phyloP scores from a whole-genome alignment of 2,113 vertebrate genomes.

The Shinisaurus crocodilurus region DNA sequence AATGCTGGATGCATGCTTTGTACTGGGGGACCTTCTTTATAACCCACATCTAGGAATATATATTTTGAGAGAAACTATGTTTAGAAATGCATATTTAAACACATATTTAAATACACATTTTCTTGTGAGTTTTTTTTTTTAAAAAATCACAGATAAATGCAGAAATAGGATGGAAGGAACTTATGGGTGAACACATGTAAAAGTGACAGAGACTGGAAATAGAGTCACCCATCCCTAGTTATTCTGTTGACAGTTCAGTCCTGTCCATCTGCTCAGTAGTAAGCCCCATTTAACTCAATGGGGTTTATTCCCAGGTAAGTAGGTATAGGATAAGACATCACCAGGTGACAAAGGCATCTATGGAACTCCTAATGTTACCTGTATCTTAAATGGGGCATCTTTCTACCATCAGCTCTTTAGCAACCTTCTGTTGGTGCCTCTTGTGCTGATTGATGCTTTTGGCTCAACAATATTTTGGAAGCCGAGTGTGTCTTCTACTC shows the following conservation, averaged over 20 bases:
- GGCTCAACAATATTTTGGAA: slow-evolving; percentile 56
- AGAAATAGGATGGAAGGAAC: background rate
- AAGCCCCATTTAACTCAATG: no score
- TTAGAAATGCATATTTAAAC: no score
- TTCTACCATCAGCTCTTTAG: background rate
- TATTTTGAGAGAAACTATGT: no score
- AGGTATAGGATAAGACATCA: background rate
- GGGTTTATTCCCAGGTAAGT: background rate
- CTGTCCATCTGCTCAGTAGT: no score
- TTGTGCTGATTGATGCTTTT: slow-evolving; percentile 53
- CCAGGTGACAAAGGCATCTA: background rate
- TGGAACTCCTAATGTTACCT: background rate
- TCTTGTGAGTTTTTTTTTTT: background rate
- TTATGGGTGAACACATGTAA: background rate
- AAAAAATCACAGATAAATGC: background rate
- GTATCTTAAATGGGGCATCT: background rate
- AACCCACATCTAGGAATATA: no score
- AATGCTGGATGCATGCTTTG: background rate
- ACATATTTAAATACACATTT: background rate
- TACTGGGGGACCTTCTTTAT: background rate
- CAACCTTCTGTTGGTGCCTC: background rate
- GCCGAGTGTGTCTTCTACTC: slow-evolving; percentile 20
- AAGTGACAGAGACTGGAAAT: background rate
- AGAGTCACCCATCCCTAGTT: background rate
- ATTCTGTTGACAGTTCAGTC: background rate